Percentiles rank a stretch among this genome's conserved stretches.
Evolutionary conservation across 1,140 invertebrate genomes (phyloP).

Genomic region (Meloidogyne floridensis): DNA sequence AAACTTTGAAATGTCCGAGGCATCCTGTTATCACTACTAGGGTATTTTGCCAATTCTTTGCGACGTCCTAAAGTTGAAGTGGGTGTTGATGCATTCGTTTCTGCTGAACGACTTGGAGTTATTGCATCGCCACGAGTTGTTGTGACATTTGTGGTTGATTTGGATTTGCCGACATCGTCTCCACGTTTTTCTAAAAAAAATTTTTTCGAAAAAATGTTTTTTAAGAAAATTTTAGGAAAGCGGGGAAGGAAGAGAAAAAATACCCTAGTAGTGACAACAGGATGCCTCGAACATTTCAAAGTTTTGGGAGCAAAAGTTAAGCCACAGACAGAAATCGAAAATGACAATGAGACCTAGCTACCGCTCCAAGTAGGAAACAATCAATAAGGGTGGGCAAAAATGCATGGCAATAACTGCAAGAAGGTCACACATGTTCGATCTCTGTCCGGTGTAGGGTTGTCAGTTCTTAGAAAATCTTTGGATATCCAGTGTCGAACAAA

Average conservation of each 20-base stretch:
- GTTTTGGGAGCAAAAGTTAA: not conserved
- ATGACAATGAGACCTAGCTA: no score
- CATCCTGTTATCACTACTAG: not conserved
- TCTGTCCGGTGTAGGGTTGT: no score
- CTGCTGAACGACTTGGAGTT: not conserved
- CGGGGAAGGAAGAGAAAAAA: not conserved
- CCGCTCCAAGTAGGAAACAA: no score
- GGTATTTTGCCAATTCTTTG: not conserved
- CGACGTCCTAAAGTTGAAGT: not conserved
- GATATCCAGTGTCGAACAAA: no score
- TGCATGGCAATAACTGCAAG: no score
- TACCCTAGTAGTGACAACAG: not conserved
- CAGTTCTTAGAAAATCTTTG: no score
- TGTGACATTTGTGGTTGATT: not conserved
- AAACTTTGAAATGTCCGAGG: not conserved
- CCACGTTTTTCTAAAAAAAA: not conserved
- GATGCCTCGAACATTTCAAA: not conserved
- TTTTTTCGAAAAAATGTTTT: not conserved
- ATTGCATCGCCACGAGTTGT: no score
- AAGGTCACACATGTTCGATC: no score
- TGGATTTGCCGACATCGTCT: not conserved
- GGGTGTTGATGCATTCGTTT: not conserved
- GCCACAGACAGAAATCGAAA: no score
- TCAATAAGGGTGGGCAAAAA: no score
- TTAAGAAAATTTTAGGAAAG: no score